Base-by-base conservation (phyloP, 1,140 invertebrate genomes). In the Trichonephila clavipes region DNA sequence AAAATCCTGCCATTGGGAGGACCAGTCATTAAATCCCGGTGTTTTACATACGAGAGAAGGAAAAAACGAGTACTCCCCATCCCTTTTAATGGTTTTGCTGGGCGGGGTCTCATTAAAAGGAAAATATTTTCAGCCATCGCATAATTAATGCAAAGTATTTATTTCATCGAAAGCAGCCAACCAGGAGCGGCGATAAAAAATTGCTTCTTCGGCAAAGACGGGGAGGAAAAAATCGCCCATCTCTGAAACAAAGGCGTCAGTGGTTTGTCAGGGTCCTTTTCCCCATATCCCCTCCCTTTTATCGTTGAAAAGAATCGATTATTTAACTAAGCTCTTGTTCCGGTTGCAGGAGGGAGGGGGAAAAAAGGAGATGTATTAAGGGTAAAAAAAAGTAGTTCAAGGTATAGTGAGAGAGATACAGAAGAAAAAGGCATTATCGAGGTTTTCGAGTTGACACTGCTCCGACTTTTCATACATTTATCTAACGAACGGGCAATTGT, bases 81-180 rank as follows among this genome's bases (percentile, higher is more conserved):
- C 77, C 28, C 77, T 91, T 83, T 91, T 83, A 62, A 91, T 83
- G 77, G 85, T 51, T 87, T 61, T 44, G 83, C 44, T 85, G 92
- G 85, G 85, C 85, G 66, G 92, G 92, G 92, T 34, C 64, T 86
- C 83, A 87, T 87, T 64, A 92, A 92, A 92, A 58, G 44, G 62
- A 58, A 66, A 81, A 93, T 88, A 88, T 93, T 93, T 93, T 93
- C 85, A 88, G 86, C 58, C 92, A 93, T 88, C 92, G 92, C 92
- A 93, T 93, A 93, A 93, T 93, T 93, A 93, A 93, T 93, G 92
- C 92, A 88, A 88, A 93, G 91, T 92, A 88, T 88, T 83, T 92
- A 92, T 92, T 92, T 92, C 90, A 92, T 69, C 90, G 59, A 82
- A 61, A 81, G 18, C 85, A 88, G 34, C 92, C 92, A 93, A 93